phyloP scores from a whole-genome alignment of 1,140 invertebrate species.

The Littorina saxatilis region DNA sequence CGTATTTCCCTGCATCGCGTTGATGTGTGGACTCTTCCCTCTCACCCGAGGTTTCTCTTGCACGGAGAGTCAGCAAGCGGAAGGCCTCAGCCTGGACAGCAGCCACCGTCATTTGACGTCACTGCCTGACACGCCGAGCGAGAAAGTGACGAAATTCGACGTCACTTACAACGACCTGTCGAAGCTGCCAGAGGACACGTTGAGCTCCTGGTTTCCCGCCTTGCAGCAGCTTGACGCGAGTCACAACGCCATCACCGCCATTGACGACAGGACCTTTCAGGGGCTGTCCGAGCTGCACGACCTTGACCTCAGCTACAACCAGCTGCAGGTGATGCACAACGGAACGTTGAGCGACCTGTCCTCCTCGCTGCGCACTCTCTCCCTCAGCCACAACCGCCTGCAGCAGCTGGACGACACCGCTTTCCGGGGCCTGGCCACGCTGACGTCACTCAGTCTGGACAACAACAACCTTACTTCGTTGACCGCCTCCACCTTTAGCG shows the following conservation, averaged over 20 bases:
- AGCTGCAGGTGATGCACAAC: neutral
- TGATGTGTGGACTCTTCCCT: no score
- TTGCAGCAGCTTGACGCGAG: conserved; percentile 6
- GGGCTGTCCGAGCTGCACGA: neutral
- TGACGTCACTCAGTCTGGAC: neutral
- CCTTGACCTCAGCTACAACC: conserved; percentile 4
- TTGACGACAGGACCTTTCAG: neutral
- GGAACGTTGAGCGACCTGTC: neutral
- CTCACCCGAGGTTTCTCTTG: neutral
- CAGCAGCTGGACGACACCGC: neutral
- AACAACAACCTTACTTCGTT: conserved; percentile 9
- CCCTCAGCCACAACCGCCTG: neutral
- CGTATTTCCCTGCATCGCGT: no score
- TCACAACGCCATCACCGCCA: neutral
- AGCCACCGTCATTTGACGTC: neutral
- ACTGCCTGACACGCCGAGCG: neutral
- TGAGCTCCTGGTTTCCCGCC: neutral
- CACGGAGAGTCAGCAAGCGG: neutral
- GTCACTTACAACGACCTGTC: neutral
- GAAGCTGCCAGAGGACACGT: neutral
- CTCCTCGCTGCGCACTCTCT: neutral
- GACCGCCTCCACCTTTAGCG: neutral
- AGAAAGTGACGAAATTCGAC: neutral
- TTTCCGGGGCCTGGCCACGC: neutral
- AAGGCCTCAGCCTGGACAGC: neutral